These are phyloP conservation scores for Rhadinocentrus ornatus DNA, from an alignment of 2,797 vertebrate genomes.

Conservation along the genomic window DNA sequence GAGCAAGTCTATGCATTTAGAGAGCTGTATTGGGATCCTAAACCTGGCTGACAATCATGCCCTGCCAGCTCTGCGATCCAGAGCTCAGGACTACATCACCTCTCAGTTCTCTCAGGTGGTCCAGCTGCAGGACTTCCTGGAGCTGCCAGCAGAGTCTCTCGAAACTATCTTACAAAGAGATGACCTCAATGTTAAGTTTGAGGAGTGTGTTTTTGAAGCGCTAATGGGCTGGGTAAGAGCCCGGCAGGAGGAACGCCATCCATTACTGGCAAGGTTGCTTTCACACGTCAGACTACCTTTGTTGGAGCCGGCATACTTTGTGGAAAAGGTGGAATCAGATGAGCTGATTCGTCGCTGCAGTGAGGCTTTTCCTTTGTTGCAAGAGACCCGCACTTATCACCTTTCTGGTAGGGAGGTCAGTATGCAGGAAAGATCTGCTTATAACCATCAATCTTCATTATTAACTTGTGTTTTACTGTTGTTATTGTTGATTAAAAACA, in stretches of 20 bases:
- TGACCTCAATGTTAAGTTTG: slow-evolving; percentile 89
- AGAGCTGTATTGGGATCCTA: slow-evolving; percentile 93
- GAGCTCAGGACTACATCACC: slow-evolving; percentile 88
- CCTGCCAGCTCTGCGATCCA: slow-evolving; percentile 83
- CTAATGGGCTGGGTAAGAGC: slow-evolving; percentile 91
- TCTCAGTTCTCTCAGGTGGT: slow-evolving; percentile 90
- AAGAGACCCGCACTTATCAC: slow-evolving; percentile 93
- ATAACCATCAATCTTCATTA: neutral
- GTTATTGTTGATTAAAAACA: neutral
- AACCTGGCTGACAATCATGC: slow-evolving; percentile 90
- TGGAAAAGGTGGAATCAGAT: slow-evolving; percentile 92
- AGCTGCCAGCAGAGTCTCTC: slow-evolving; percentile 86
- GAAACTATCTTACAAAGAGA: slow-evolving; percentile 87
- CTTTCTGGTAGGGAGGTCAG: slow-evolving; percentile 93
- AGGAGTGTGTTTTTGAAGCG: slow-evolving; percentile 91
- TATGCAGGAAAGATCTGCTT: neutral
- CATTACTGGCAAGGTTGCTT: slow-evolving; percentile 84
- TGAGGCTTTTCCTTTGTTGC: slow-evolving; percentile 90
- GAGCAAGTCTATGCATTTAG: slow-evolving; percentile 88
- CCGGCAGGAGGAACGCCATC: slow-evolving; percentile 79
- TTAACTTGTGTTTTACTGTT: neutral
- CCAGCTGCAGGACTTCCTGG: slow-evolving; percentile 88
- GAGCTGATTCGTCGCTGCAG: slow-evolving; percentile 88
- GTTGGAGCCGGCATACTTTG: slow-evolving; percentile 93
- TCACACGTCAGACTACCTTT: slow-evolving; percentile 89